Evolutionary conservation across 2,113 vertebrate species (phyloP).

Genomic region (Vanacampus margaritifer): DNA sequence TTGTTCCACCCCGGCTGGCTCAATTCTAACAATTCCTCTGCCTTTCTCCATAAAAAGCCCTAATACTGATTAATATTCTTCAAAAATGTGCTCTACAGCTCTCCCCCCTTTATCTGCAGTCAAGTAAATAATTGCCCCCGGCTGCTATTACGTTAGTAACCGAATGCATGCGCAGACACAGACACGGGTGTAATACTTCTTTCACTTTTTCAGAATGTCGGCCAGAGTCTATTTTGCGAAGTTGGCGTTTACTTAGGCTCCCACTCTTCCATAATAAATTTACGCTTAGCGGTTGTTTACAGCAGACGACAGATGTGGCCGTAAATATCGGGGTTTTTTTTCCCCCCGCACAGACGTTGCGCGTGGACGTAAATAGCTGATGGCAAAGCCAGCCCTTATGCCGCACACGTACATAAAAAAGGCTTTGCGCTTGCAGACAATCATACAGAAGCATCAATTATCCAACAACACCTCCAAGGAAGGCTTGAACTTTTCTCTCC

Average conservation of each 20-base stretch:
- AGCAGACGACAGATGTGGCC: background rate
- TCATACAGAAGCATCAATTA: conserved; percentile 64
- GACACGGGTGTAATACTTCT: background rate
- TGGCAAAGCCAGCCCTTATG: background rate
- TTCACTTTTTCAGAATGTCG: background rate
- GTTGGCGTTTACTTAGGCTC: conserved; percentile 21
- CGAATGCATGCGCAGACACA: background rate
- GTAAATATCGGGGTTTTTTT: background rate
- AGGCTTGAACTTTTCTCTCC: conserved; percentile 55
- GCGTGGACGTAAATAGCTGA: conserved; percentile 15
- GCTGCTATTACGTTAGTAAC: background rate
- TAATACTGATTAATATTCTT: background rate
- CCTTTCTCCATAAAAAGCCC: too few relatives aligned
- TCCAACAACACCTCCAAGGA: conserved; percentile 62
- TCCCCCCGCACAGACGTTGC: background rate
- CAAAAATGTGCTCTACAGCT: background rate
- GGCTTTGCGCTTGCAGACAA: conserved; percentile 36
- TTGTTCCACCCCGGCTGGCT: too few relatives aligned
- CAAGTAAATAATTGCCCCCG: background rate
- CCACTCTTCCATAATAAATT: conserved; percentile 6
- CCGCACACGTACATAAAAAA: background rate
- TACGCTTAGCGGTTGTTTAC: conserved; percentile 14
- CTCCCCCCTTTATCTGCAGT: background rate
- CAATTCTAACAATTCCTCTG: too few relatives aligned
- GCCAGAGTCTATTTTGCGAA: background rate